These are phyloP conservation scores for Petaurus breviceps DNA, from an alignment of 2,113 vertebrate genomes.

Conservation along the genomic window DNA sequence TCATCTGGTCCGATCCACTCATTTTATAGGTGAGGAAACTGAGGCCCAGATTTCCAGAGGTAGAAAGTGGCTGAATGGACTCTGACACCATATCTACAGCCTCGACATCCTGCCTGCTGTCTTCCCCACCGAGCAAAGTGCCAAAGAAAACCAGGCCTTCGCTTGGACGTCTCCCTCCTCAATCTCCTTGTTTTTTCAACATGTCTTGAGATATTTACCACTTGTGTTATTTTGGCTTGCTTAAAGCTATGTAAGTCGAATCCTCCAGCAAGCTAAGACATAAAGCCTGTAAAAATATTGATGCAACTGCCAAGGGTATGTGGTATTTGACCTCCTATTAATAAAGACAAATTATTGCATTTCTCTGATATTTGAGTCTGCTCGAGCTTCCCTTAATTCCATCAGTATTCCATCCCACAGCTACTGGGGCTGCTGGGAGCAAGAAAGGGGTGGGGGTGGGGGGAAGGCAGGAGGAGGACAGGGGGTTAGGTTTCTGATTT, in stretches of 20 bases:
- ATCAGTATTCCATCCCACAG: slow-evolving; percentile 52
- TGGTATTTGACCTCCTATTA: slow-evolving; percentile 74
- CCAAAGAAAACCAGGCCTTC: slow-evolving; percentile 39
- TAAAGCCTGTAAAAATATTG: slow-evolving; percentile 71
- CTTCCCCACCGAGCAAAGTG: not conserved
- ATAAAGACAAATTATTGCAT: slow-evolving; percentile 74
- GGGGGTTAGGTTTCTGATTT: slow-evolving; percentile 64
- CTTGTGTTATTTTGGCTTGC: not conserved
- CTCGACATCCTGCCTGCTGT: not conserved
- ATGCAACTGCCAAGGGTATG: slow-evolving; percentile 63
- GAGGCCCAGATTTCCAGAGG: not conserved
- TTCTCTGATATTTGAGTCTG: slow-evolving; percentile 73
- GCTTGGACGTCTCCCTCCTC: slow-evolving; percentile 25
- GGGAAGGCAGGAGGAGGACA: not conserved
- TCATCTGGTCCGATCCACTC: not conserved
- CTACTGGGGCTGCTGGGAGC: not conserved
- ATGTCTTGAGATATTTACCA: slow-evolving; percentile 39
- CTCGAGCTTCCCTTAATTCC: slow-evolving; percentile 60
- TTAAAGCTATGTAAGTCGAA: slow-evolving; percentile 22
- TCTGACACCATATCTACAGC: not conserved
- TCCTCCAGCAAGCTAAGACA: slow-evolving; percentile 36
- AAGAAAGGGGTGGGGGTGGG: not conserved
- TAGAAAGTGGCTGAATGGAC: too few species aligned
- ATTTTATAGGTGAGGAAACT: slow-evolving; percentile 3
- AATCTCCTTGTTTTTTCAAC: slow-evolving; percentile 63